Evolutionary conservation across 2,113 vertebrate genomes (phyloP).

Genomic region (Cavia aperea): DNA sequence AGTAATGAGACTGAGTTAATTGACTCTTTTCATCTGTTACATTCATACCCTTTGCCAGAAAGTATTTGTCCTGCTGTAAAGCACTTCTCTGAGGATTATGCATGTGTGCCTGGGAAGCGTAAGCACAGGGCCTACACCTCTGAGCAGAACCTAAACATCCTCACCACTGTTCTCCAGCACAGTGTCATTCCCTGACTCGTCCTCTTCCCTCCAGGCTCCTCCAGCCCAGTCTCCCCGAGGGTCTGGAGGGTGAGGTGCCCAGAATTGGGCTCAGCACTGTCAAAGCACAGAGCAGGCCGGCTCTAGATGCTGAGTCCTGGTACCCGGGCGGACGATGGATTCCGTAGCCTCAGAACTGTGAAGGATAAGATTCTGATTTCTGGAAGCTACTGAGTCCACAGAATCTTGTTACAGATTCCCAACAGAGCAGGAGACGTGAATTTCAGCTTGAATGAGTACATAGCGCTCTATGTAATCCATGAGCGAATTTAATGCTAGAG

Average conservation of each 20-base stretch:
- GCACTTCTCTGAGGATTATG: conserved; percentile 8
- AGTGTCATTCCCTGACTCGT: neutral
- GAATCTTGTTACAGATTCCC: no score
- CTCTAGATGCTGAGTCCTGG: neutral
- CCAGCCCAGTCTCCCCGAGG: neutral
- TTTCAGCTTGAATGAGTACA: neutral
- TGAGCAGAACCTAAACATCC: neutral
- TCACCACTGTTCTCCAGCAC: neutral
- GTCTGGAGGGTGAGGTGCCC: neutral
- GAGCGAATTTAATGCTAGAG: neutral
- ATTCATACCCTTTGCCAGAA: conserved; percentile 23
- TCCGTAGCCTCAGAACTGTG: neutral
- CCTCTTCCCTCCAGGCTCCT: neutral
- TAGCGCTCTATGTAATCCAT: neutral
- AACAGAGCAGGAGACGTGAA: neutral
- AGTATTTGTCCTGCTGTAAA: conserved; percentile 14
- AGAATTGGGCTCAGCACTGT: neutral
- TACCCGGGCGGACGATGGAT: neutral
- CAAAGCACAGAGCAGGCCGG: neutral
- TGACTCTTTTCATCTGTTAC: neutral
- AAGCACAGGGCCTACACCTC: neutral
- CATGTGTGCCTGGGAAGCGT: neutral
- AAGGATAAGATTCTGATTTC: neutral
- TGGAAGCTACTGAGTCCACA: neutral
- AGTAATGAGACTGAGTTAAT: conserved; percentile 50